Base-by-base conservation (phyloP, 2,113 vertebrate genomes). In the Alexandromys fortis region DNA sequence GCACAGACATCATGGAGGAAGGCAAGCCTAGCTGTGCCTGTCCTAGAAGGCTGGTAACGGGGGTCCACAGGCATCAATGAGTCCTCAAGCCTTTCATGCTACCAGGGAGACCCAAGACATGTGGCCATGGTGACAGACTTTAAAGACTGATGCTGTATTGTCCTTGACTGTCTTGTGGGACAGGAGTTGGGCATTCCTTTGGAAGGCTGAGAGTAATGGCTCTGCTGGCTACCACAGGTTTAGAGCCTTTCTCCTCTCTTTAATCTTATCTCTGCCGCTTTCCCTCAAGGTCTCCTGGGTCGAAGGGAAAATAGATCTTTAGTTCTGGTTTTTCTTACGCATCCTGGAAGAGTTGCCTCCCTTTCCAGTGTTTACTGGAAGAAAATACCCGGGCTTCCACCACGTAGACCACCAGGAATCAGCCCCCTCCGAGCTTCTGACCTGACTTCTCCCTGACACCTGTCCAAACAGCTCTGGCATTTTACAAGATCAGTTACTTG, bases 31-130 rank as follows among this genome's bases (percentile, higher is more conserved):
- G 16, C 14, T 97, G 98, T 98, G 98, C 98, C 98, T 97, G 96
- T 98, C 98, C 98, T 98, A 96, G 90, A 94, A 93, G 96, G 42
- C 94, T 88, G 98, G 98, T 98, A 98, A 98, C 98, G 98, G 98
- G 97, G 98, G 98, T 96, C 97, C 96, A 97, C 98, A 98, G 96
- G 96, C 98, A 97, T 98, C 98, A 98, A 98, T 98, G 98, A 98
- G 98, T 98, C 98, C 98, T 98, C 97, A 82, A 91, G 97, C 97
- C 97, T 98, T 97, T 97, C 97, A 94, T 95, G 96, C 98, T 98
- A 97, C 97, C 97, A 98, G 86, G 97, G 93, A 88, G 89, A 96
- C 95, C 97, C 73, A 94, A 94, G 94, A 89, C 97, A 98, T 98
- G 97, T 98, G 94, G 96, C 97, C 97, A 98, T 97, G 97, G 98